phyloP scores from a whole-genome alignment of 1,140 invertebrate genomes.

The Lordiphosa collinella region DNA sequence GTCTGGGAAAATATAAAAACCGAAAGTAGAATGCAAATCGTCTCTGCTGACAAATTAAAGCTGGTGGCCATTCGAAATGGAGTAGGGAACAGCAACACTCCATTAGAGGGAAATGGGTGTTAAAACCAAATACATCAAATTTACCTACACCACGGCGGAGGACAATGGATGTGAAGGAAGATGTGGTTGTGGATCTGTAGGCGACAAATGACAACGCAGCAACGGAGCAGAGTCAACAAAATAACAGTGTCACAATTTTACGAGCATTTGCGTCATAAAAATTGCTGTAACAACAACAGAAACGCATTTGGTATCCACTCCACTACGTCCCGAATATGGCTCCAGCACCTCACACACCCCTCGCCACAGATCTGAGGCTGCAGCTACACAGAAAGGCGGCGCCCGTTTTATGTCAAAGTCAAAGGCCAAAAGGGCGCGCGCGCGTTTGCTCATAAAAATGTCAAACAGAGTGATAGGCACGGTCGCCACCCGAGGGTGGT shows the following conservation, averaged over 20 bases:
- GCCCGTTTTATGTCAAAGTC: slow-evolving; percentile 68
- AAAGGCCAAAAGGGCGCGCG: slow-evolving; percentile 58
- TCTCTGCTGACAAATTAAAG: slow-evolving; percentile 6
- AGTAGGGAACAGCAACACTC: slow-evolving; percentile 35
- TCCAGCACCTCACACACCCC: background rate
- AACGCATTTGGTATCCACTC: slow-evolving; percentile 57
- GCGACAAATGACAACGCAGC: slow-evolving; percentile 6
- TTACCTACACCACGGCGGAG: slow-evolving; percentile 29
- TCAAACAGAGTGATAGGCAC: slow-evolving; percentile 24
- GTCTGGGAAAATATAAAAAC: slow-evolving; percentile 15
- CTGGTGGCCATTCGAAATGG: background rate
- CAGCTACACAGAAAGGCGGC: slow-evolving; percentile 31
- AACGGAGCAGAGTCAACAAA: background rate
- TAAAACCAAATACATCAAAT: slow-evolving; percentile 41
- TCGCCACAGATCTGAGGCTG: slow-evolving; percentile 24
- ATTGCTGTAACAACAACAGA: slow-evolving; percentile 68
- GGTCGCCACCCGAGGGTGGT: slow-evolving; percentile 34
- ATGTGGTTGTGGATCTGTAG: slow-evolving; percentile 23
- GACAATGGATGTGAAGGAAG: slow-evolving; percentile 34
- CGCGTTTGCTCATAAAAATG: slow-evolving; percentile 57
- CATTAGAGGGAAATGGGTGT: slow-evolving; percentile 61
- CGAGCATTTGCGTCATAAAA: slow-evolving; percentile 68
- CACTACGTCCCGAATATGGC: background rate
- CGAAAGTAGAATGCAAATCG: slow-evolving; percentile 12
- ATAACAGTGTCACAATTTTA: slow-evolving; percentile 47